Conservation (phyloP, 2,888 invertebrate genomes). For the Artemia sinica region DNA sequence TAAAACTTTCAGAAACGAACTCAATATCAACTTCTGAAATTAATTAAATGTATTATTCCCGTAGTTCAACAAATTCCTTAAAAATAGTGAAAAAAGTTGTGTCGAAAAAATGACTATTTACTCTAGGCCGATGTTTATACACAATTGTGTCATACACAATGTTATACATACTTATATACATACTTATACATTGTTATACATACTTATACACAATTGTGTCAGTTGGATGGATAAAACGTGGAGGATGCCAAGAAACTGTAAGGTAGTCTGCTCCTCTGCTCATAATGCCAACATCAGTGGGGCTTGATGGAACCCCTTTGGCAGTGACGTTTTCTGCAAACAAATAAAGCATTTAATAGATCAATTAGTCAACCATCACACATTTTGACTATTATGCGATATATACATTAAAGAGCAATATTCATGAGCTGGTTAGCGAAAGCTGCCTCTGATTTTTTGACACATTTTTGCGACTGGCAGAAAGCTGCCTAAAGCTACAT, state of each 20-base stretch:
- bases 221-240: conserved; percentile 59
- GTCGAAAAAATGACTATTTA: no score
- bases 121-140: conserved; percentile 29
- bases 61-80: no score
- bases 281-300: conserved; percentile 57
- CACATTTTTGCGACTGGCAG: no score
- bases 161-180: no score
- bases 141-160: conserved; percentile 53
- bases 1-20: no score
- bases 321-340: conserved; percentile 30
- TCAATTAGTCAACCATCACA: conserved; percentile 18
- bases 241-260: conserved; percentile 65
- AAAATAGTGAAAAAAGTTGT: no score
- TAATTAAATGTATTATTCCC: no score
- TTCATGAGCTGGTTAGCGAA: no score
- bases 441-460: no score
- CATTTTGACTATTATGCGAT: background rate
- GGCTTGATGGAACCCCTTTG: conserved; percentile 56
- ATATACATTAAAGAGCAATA: no score
- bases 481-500: no score
- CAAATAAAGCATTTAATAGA: conserved; percentile 18
- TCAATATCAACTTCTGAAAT: no score
- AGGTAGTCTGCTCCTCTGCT: conserved; percentile 66
- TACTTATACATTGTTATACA: conserved; percentile 46
- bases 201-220: conserved; percentile 58